Evolutionary conservation across 1,140 invertebrate genomes (phyloP).

Genomic region (Megathymus violae): DNA sequence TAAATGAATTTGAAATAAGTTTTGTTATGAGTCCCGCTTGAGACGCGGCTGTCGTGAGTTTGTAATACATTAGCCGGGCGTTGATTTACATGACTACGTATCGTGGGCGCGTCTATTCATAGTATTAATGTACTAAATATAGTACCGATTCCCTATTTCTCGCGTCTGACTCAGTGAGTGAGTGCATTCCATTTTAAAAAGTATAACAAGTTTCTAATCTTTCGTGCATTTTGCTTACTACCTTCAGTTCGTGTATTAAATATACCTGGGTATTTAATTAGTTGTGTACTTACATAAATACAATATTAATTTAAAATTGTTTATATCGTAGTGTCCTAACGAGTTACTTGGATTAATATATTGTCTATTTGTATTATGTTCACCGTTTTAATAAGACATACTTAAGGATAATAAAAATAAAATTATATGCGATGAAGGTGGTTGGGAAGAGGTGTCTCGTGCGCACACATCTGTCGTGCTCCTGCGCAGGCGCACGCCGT

Average conservation of each 20-base stretch:
- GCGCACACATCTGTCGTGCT: slow-evolving; percentile 63
- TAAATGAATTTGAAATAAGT: slow-evolving; percentile 48
- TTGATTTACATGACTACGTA: slow-evolving; percentile 75
- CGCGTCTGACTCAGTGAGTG: slow-evolving; percentile 64
- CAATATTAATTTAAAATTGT: too few species aligned
- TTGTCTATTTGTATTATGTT: not conserved
- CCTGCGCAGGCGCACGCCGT: slow-evolving; percentile 46
- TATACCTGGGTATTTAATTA: too few species aligned
- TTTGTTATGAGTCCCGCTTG: slow-evolving; percentile 48
- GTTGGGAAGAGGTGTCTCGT: slow-evolving; percentile 39
- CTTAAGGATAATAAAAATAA: slow-evolving; percentile 15
- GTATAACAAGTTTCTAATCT: slow-evolving; percentile 39
- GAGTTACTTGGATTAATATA: too few species aligned
- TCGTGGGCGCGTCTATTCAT: slow-evolving; percentile 79
- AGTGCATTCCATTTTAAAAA: slow-evolving; percentile 63
- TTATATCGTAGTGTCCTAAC: too few species aligned
- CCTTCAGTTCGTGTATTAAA: too few species aligned
- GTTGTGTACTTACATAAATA: too few species aligned
- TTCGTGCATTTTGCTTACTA: slow-evolving; percentile 6
- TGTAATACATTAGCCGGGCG: slow-evolving; percentile 76
- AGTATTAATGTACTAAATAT: slow-evolving; percentile 79
- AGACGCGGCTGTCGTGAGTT: slow-evolving; percentile 58
- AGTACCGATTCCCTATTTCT: slow-evolving; percentile 76
- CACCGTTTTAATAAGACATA: not conserved
- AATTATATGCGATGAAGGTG: slow-evolving; percentile 27